These are phyloP conservation scores for Coptotermes formosanus DNA, from an alignment of 1,140 invertebrate genomes.

Conservation along the genomic window DNA sequence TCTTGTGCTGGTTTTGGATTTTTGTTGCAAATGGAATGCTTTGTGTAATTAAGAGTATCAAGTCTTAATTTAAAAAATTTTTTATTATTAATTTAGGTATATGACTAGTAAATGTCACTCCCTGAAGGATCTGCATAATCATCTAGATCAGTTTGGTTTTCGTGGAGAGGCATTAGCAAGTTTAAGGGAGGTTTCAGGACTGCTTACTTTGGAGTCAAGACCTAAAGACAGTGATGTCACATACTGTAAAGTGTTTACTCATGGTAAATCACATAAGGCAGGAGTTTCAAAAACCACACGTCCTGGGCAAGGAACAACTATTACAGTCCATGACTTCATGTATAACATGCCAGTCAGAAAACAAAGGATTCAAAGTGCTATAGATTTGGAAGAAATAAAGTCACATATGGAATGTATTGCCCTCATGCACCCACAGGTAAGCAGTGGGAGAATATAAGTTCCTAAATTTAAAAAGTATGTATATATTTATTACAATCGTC, in stretches of 20 bases:
- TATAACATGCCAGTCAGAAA: constrained; percentile 61
- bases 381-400: constrained; percentile 59
- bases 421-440: constrained; percentile 54
- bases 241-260: constrained; percentile 50
- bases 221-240: constrained; percentile 47
- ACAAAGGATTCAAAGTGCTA: constrained; percentile 51
- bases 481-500: not conserved
- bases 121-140: constrained; percentile 51
- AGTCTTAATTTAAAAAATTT: too few species aligned
- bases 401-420: constrained; percentile 56
- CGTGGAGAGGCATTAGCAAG: constrained; percentile 64
- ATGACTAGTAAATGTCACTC: constrained; percentile 61
- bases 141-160: constrained; percentile 58
- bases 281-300: constrained; percentile 44
- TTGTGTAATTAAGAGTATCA: too few species aligned
- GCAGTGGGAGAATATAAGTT: not conserved
- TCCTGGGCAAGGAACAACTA: constrained; percentile 61
- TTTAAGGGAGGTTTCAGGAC: constrained; percentile 54
- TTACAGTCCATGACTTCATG: constrained; percentile 61
- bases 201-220: constrained; percentile 57
- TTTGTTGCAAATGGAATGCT: too few species aligned
- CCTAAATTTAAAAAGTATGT: not conserved
- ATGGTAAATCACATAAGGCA: constrained; percentile 45
- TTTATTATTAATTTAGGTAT: constrained; percentile 46
- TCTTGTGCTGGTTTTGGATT: too few species aligned